These are phyloP conservation scores for Caenorhabditis elegans DNA, from an alignment of 1,140 invertebrate genomes.

Conservation along the genomic window WBcel235 BX284603.4:9080501-9081000, in stretches of 20 bases:
- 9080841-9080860: conserved; percentile 40
- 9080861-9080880: conserved; percentile 46
- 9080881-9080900: conserved; percentile 46
- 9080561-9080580: conserved; percentile 42
- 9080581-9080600: conserved; percentile 47
- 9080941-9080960: background rate
- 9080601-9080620: conserved; percentile 44
- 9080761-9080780: conserved; percentile 41
- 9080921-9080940: background rate
- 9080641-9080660: conserved; percentile 38
- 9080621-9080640: conserved; percentile 43
- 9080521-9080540: background rate
- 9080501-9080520: conserved; percentile 62
- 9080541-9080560: background rate
- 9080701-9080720: conserved; percentile 52
- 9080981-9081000: conserved; percentile 42
- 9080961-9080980: conserved; percentile 46
- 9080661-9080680: too few species aligned
- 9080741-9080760: conserved; percentile 39
- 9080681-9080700: background rate
- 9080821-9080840: conserved; percentile 42
- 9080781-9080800: conserved; percentile 56
- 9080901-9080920: conserved; percentile 18
- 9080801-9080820: conserved; percentile 46
- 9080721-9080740: conserved; percentile 41